These are phyloP conservation scores for Zaprionus ornatus DNA, from an alignment of 1,140 invertebrate genomes.

Conservation along the genomic window DNA sequence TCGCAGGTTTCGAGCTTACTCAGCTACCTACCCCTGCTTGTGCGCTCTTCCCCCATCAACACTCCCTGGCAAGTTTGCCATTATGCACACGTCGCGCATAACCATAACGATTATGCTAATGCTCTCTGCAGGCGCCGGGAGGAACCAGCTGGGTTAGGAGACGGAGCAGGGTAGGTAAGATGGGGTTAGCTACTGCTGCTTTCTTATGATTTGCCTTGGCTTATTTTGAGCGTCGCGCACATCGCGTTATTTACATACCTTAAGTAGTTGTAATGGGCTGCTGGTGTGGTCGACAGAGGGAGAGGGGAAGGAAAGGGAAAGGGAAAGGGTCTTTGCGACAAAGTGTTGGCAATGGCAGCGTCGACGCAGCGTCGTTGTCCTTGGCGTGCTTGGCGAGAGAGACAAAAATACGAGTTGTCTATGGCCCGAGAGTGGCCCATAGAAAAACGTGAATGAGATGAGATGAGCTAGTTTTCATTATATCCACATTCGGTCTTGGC, in stretches of 20 bases:
- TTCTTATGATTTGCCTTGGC: constrained; percentile 74
- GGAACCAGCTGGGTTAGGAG: constrained; percentile 1
- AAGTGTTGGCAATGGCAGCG: constrained; percentile 69
- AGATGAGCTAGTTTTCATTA: constrained; percentile 62
- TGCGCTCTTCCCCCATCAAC: not conserved
- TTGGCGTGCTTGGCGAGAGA: constrained; percentile 34
- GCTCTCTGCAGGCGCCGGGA: constrained; percentile 25
- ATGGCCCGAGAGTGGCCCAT: constrained; percentile 53
- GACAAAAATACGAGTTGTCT: constrained; percentile 53
- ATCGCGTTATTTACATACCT: constrained; percentile 74
- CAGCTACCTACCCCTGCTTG: not conserved
- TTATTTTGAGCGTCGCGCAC: constrained; percentile 64
- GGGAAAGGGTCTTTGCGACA: constrained; percentile 43
- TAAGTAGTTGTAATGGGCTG: constrained; percentile 80
- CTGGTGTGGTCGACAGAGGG: constrained; percentile 10
- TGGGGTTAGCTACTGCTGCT: constrained; percentile 47
- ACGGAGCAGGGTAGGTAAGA: constrained; percentile 7
- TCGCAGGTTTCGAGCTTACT: constrained; percentile 19
- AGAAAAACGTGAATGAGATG: constrained; percentile 54
- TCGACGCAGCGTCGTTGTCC: constrained; percentile 41
- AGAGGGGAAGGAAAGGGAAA: not conserved
- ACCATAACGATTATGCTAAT: constrained; percentile 82
- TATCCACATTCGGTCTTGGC: constrained; percentile 49
- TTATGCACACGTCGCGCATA: constrained; percentile 81
- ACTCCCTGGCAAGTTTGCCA: constrained; percentile 33